These are phyloP conservation scores for Cheilosia urbana DNA, from an alignment of 2,888 invertebrate species.

Conservation along the genomic window DNA sequence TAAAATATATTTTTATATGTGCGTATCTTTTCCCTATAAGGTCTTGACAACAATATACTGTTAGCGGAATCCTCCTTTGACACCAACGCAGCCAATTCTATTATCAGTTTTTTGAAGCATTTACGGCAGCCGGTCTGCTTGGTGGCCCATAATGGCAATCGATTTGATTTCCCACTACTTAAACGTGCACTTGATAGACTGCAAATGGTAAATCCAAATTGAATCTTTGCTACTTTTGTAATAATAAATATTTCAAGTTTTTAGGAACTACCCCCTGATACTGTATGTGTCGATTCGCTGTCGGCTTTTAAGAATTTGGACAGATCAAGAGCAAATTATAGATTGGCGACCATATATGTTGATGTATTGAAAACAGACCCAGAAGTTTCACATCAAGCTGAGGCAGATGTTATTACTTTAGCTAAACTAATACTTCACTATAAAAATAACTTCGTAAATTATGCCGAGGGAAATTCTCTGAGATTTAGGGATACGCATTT, in stretches of 20 bases:
- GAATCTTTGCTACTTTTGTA: not conserved
- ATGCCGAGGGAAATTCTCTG: constrained; percentile 80
- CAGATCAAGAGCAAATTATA: constrained; percentile 81
- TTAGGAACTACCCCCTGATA: constrained; percentile 84
- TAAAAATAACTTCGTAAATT: constrained; percentile 86
- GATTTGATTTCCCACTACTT: constrained; percentile 92
- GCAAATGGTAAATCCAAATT: constrained; percentile 79
- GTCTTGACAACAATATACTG: constrained; percentile 88
- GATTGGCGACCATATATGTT: constrained; percentile 85
- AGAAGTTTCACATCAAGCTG: constrained; percentile 87
- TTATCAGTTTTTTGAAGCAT: constrained; percentile 87
- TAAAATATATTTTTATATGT: not conserved
- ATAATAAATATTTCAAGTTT: not conserved
- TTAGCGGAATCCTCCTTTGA: constrained; percentile 87
- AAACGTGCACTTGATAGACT: constrained; percentile 86
- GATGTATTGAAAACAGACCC: constrained; percentile 85
- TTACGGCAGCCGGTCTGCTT: constrained; percentile 89
- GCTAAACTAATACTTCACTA: constrained; percentile 86
- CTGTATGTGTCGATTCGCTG: constrained; percentile 89
- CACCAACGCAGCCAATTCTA: constrained; percentile 85
- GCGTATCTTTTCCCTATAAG: constrained; percentile 79
- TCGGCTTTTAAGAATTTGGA: constrained; percentile 86
- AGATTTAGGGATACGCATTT: too few species aligned
- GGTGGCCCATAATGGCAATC: constrained; percentile 91
- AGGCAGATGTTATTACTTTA: constrained; percentile 88